phyloP scores from a whole-genome alignment of 2,113 vertebrate species.

The Cepphus grylle region DNA sequence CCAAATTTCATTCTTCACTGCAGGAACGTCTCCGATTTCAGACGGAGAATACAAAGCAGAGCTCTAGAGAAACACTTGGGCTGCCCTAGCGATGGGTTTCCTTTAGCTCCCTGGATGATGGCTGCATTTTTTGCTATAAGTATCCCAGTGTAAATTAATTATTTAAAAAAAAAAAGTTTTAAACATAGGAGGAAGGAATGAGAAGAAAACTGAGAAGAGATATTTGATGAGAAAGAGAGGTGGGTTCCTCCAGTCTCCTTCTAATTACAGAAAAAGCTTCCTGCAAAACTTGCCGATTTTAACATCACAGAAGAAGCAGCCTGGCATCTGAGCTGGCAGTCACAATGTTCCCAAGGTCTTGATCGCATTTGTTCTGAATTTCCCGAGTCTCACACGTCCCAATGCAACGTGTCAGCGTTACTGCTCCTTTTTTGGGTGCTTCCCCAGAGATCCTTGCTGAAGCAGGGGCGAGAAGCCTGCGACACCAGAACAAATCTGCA shows the following conservation, averaged over 20 bases:
- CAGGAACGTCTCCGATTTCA: rapidly evolving
- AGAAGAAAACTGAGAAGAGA: background rate
- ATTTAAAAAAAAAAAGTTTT: background rate
- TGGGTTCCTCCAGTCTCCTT: background rate
- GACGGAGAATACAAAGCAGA: background rate
- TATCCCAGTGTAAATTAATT: background rate
- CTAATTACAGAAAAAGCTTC: background rate
- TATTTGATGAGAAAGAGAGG: background rate
- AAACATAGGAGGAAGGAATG: background rate
- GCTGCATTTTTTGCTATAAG: background rate
- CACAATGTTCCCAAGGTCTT: background rate
- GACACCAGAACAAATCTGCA: rapidly evolving
- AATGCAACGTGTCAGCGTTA: rapidly evolving
- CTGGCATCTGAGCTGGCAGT: too few species aligned
- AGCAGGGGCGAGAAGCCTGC: rapidly evolving
- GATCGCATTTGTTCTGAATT: background rate
- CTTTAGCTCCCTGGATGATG: background rate
- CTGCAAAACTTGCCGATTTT: background rate
- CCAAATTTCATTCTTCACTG: background rate
- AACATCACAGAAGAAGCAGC: rapidly evolving
- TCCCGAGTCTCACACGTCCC: rapidly evolving
- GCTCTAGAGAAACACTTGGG: background rate
- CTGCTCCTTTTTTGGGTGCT: rapidly evolving
- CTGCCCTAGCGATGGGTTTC: background rate
- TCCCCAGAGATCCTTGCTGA: rapidly evolving